Evolutionary conservation across 1,140 invertebrate species (phyloP).

Genomic region (Apis cerana): DNA sequence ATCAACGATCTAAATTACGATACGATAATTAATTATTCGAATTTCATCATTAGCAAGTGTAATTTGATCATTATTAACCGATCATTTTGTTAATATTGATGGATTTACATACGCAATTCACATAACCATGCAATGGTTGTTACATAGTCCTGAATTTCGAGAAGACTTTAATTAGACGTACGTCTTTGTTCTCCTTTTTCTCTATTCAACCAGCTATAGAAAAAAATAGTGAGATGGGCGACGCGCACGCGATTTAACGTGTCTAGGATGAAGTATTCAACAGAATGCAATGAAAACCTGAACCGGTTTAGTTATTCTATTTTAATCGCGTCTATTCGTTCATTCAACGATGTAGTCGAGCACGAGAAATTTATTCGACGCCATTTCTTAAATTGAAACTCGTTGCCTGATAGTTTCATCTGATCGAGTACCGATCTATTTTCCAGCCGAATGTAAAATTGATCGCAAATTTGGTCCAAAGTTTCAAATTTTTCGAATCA

Average conservation of each 20-base stretch:
- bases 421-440: not conserved
- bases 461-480: too few species aligned
- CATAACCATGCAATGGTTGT: constrained; percentile 36
- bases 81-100: too few species aligned
- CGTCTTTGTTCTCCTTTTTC: not conserved
- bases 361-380: not conserved
- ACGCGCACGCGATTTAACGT: constrained; percentile 37
- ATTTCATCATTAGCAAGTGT: too few species aligned
- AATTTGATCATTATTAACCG: too few species aligned
- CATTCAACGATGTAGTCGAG: not conserved
- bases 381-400: not conserved
- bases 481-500: not conserved
- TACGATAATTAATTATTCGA: too few species aligned
- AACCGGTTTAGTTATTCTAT: not conserved
- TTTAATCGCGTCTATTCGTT: not conserved
- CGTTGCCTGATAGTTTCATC: too few species aligned
- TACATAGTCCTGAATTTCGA: constrained; percentile 44
- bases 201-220: too few species aligned
- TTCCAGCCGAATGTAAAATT: not conserved
- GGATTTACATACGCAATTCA: too few species aligned
- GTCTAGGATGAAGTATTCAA: constrained; percentile 21
- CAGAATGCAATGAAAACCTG: constrained; percentile 31
- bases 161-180: constrained; percentile 46
- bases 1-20: too few species aligned
- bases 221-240: constrained; percentile 22